These are phyloP conservation scores for Drosophila triauraria DNA, from an alignment of 1,140 invertebrate genomes.

Conservation along the genomic window DNA sequence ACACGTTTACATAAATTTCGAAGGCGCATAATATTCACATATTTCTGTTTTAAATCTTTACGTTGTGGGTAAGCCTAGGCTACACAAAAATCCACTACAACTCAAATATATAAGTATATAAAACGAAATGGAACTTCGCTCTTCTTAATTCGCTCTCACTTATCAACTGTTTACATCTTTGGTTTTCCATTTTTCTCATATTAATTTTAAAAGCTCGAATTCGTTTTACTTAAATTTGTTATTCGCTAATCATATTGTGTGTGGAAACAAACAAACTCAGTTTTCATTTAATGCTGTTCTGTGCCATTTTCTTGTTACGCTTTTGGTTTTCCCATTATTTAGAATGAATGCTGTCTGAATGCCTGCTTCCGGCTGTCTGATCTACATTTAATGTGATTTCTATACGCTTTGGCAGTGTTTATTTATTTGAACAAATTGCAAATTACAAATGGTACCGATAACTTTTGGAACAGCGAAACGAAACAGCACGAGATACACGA, in stretches of 20 bases:
- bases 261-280: constrained; percentile 44
- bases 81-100: constrained; percentile 65
- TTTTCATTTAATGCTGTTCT: constrained; percentile 32
- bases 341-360: constrained; percentile 35
- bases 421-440: constrained; percentile 75
- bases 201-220: constrained; percentile 84
- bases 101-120: constrained; percentile 51
- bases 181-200: constrained; percentile 30
- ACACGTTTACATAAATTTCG: constrained; percentile 70
- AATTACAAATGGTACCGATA: constrained; percentile 41
- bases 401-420: constrained; percentile 83
- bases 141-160: constrained; percentile 27
- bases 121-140: constrained; percentile 50
- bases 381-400: constrained; percentile 74
- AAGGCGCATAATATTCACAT: constrained; percentile 85
- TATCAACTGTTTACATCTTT: constrained; percentile 38
- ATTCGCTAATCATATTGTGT: constrained; percentile 57
- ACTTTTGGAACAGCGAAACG: constrained; percentile 39
- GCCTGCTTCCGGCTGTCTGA: constrained; percentile 36
- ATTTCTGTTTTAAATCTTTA: constrained; percentile 56
- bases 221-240: constrained; percentile 73
- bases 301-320: constrained; percentile 53
- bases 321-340: constrained; percentile 21
- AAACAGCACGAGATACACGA: constrained; percentile 44
- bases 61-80: constrained; percentile 64